A percentile compares a stretch with the other conserved stretches of the same genome.
Conservation (phyloP, 2,888 invertebrate species). For the Lepidochitona cinerea region DNA sequence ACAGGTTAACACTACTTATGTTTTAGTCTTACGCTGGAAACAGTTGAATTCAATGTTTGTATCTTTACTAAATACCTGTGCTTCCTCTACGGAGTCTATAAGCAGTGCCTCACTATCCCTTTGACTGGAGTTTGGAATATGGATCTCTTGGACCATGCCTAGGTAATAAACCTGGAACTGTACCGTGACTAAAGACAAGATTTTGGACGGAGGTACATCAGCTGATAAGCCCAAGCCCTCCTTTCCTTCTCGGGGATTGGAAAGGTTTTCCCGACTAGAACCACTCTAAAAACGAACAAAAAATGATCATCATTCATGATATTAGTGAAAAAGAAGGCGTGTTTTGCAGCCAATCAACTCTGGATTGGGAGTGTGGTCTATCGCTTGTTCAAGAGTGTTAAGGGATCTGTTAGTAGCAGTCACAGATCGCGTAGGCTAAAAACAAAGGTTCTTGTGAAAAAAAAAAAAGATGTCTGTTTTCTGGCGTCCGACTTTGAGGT, state of each 20-base stretch:
- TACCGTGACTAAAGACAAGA: neutral
- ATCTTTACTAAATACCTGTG: no score
- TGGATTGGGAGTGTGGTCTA: no score
- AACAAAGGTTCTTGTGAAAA: no score
- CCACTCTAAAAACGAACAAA: constrained; percentile 29
- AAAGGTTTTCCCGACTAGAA: constrained; percentile 45
- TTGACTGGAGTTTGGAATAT: constrained; percentile 52
- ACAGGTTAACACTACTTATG: no score
- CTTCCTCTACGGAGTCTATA: constrained; percentile 67
- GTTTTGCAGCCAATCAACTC: neutral
- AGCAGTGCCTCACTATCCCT: constrained; percentile 66
- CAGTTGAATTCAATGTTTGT: no score
- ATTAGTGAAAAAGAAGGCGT: neutral
- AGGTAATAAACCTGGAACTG: constrained; percentile 56
- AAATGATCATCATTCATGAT: neutral
- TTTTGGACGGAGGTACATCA: neutral
- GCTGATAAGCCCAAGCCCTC: constrained; percentile 17
- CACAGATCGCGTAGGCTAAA: no score
- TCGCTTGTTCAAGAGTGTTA: no score
- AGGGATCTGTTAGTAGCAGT: no score
- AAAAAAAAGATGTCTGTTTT: no score
- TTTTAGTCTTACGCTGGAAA: no score
- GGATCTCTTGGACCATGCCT: constrained; percentile 61
- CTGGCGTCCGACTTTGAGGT: no score
- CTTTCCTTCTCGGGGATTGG: constrained; percentile 34